Evolutionary conservation across 1,140 invertebrate genomes (phyloP).

Genomic region (Pinna nobilis): DNA sequence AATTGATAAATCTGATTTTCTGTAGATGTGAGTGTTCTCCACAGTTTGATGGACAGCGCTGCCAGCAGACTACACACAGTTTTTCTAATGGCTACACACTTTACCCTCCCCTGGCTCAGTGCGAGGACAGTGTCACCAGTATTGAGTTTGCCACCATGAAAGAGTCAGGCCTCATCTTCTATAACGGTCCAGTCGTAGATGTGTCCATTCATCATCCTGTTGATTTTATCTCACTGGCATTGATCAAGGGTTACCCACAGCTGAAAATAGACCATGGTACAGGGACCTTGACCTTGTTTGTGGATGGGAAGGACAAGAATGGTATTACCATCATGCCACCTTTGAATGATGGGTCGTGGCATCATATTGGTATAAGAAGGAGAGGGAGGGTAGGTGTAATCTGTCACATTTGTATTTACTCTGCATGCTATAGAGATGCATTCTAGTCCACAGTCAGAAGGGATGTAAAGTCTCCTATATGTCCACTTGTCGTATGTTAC

Average conservation of each 20-base stretch:
- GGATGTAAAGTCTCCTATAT: too few relatives aligned
- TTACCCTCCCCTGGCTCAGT: conserved; percentile 97
- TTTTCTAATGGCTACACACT: conserved; percentile 90
- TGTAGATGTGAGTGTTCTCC: conserved; percentile 89
- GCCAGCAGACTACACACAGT: conserved; percentile 95
- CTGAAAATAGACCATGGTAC: conserved; percentile 96
- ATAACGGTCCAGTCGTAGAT: conserved; percentile 95
- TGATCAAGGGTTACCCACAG: conserved; percentile 92
- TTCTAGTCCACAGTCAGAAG: too few relatives aligned
- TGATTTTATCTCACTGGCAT: conserved; percentile 95
- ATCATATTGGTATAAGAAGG: conserved; percentile 95
- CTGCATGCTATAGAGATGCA: too few relatives aligned
- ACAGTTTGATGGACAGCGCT: conserved; percentile 94
- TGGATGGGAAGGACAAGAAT: conserved; percentile 78
- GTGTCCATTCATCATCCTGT: conserved; percentile 34
- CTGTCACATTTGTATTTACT: too few relatives aligned
- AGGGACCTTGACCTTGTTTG: conserved; percentile 90
- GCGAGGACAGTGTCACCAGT: conserved; percentile 94
- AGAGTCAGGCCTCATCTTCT: conserved; percentile 93
- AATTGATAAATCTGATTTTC: neutral
- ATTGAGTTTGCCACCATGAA: conserved; percentile 95
- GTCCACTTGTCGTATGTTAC: too few relatives aligned
- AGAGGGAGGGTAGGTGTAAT: conserved; percentile 87
- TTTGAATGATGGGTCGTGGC: conserved; percentile 96
- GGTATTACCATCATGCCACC: conserved; percentile 79